phyloP scores from a whole-genome alignment of 2,888 invertebrate species.

The Mesorhabditis spiculigera region DNA sequence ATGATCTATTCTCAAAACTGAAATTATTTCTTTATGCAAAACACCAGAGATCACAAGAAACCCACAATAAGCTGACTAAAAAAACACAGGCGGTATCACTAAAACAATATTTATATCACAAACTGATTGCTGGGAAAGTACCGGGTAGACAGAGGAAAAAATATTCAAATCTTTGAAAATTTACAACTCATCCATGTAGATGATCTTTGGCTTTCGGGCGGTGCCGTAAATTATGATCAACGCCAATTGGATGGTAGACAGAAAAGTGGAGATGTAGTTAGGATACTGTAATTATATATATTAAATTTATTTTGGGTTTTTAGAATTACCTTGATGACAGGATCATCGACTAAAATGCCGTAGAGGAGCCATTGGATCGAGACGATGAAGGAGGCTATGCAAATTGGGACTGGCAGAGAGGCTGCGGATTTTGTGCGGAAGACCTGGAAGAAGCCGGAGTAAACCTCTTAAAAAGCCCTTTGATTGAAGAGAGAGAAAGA shows the following conservation, averaged over 20 bases:
- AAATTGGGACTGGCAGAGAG: constrained; percentile 81
- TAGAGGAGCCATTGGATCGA: constrained; percentile 77
- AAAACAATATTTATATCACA: no score
- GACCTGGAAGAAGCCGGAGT: constrained; percentile 65
- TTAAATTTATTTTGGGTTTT: not conserved
- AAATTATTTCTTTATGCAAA: no score
- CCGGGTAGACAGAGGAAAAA: not conserved
- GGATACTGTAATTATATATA: constrained; percentile 68
- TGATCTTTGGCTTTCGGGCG: not conserved
- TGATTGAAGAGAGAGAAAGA: no score
- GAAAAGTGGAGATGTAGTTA: constrained; percentile 74
- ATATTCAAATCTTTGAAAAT: not conserved
- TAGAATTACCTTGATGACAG: constrained; percentile 71
- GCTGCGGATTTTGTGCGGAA: constrained; percentile 78
- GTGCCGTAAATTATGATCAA: constrained; percentile 71
- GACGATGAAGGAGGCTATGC: constrained; percentile 77
- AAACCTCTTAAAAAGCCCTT: no score
- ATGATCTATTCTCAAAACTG: no score
- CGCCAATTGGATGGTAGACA: constrained; percentile 74
- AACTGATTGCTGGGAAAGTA: no score
- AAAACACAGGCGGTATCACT: no score
- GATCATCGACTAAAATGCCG: constrained; percentile 74
- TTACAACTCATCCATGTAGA: not conserved
- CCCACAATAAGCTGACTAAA: no score
- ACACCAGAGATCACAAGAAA: no score